Evolutionary conservation across 2,888 invertebrate genomes (phyloP), one percentile per base, ranked within the genome.

Genomic region (Pteria penguin): DNA sequence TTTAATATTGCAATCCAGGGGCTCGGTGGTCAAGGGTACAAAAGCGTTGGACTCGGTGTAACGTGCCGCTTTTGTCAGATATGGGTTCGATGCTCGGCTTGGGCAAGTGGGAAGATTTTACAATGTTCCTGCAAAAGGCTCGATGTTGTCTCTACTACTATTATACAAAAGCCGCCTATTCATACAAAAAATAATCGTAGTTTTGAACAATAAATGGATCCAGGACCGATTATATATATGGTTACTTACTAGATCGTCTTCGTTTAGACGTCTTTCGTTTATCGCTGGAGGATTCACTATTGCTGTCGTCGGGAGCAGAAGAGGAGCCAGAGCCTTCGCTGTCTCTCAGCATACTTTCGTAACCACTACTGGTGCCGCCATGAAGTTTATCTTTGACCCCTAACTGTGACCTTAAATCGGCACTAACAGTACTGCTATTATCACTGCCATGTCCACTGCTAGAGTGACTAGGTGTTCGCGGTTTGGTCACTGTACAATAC

Each of bases 331-430:
- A 96, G 79, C 96, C 96, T 89, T 97, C 97, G 54, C 92, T 92
- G 91, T 97, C 97, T 78, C 97, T 93, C 11, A 97, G 95, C 82
- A 97, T 96, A 87, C 97, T 97, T 89, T 97, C 97, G 88, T 97
- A 97, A 0, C 97, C 97, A 65, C 94, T 94, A 88, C 94, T 97
- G 90, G 97, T 97, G 2, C 97, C 90, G 14, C 89, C 87, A 75
- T 88, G 87, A 31, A 87, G 78, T 78, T 89, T 89, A 72, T 90
- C 89, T 80, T 82, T 88, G 77, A 76, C 78, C 71, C 87, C 84
- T 72, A 88, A 83, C 73, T 86, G 87, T 8, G 85, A 83, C 60
- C 83, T 81, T 77, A 86, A 80, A 75, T 84, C 87, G 69, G 87
- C 86, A 78, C 89, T 89, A 72, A 88, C 84, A 33, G 85, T 89